These are phyloP conservation scores for Mastacembelus armatus DNA, from an alignment of 2,797 vertebrate species.

Conservation along the genomic window DNA sequence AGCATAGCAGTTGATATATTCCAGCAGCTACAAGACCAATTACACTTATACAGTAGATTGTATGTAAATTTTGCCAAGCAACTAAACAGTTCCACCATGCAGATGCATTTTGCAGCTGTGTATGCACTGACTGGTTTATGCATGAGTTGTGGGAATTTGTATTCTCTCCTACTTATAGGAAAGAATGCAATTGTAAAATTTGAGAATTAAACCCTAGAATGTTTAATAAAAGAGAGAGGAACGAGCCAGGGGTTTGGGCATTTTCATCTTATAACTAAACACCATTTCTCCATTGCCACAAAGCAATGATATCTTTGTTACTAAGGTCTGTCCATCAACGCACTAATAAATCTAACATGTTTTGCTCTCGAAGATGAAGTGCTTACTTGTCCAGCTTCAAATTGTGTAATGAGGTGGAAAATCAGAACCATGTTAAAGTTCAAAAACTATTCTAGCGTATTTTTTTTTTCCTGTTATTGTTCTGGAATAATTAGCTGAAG, in stretches of 20 bases:
- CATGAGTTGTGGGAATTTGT: slow-evolving; percentile 37
- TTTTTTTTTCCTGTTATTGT: slow-evolving; percentile 24
- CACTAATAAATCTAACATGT: slow-evolving; percentile 53
- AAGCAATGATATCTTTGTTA: slow-evolving; percentile 26
- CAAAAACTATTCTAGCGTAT: not conserved
- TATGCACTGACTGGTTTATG: not conserved
- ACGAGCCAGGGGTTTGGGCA: slow-evolving; percentile 15
- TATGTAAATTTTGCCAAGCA: slow-evolving; percentile 5
- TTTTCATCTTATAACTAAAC: slow-evolving; percentile 30
- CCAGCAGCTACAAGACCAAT: slow-evolving; percentile 31
- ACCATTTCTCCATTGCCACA: slow-evolving; percentile 2
- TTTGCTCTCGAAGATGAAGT: slow-evolving; percentile 41
- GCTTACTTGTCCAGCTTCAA: slow-evolving; percentile 41
- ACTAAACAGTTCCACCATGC: not conserved
- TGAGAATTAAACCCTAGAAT: slow-evolving; percentile 44
- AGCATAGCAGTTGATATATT: slow-evolving; percentile 13
- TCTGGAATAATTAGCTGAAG: slow-evolving; percentile 39
- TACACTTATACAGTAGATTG: slow-evolving; percentile 19
- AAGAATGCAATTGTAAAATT: slow-evolving; percentile 26
- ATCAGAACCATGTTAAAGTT: slow-evolving; percentile 59
- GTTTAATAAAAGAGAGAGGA: slow-evolving; percentile 31
- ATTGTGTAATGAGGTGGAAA: slow-evolving; percentile 72
- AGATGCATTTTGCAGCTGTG: slow-evolving; percentile 52
- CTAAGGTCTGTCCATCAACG: slow-evolving; percentile 58
- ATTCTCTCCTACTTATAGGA: slow-evolving; percentile 14